Evolutionary conservation across 2,113 vertebrate species (phyloP).

Genomic region (Oryzias celebensis): DNA sequence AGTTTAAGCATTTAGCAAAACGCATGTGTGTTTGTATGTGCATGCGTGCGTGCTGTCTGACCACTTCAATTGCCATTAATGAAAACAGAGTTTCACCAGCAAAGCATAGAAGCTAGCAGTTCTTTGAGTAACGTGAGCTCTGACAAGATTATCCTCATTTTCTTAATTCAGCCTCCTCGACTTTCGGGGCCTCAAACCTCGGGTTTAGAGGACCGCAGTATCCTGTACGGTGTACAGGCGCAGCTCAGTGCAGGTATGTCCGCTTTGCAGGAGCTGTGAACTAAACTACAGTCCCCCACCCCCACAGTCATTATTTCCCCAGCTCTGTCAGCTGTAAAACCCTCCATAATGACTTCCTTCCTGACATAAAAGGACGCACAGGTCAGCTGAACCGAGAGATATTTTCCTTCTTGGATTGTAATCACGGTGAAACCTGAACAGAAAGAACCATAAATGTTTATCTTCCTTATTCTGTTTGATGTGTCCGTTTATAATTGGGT

Average conservation of each 20-base stretch:
- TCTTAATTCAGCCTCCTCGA: constrained; percentile 63
- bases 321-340: constrained; percentile 72
- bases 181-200: constrained; percentile 39
- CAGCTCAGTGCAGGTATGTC: constrained; percentile 43
- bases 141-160: constrained; percentile 57
- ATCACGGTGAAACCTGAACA: constrained; percentile 65
- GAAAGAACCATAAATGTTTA: constrained; percentile 74
- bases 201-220: constrained; percentile 23
- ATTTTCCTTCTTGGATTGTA: constrained; percentile 54
- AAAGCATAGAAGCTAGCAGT: not conserved
- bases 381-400: constrained; percentile 65
- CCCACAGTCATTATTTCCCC: constrained; percentile 45
- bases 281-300: constrained; percentile 18
- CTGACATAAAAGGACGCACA: constrained; percentile 72
- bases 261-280: constrained; percentile 28
- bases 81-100: not conserved
- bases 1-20: constrained; percentile 13
- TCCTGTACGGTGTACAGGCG: constrained; percentile 30
- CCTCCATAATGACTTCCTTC: constrained; percentile 79
- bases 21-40: not conserved
- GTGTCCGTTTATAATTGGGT: constrained; percentile 38
- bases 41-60: not conserved
- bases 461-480: constrained; percentile 55
- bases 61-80: not conserved
- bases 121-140: constrained; percentile 51